These are phyloP conservation scores for Diadema setosum DNA, from an alignment of 35 echinoderm and acorn worm species.

Conservation along the genomic window DNA sequence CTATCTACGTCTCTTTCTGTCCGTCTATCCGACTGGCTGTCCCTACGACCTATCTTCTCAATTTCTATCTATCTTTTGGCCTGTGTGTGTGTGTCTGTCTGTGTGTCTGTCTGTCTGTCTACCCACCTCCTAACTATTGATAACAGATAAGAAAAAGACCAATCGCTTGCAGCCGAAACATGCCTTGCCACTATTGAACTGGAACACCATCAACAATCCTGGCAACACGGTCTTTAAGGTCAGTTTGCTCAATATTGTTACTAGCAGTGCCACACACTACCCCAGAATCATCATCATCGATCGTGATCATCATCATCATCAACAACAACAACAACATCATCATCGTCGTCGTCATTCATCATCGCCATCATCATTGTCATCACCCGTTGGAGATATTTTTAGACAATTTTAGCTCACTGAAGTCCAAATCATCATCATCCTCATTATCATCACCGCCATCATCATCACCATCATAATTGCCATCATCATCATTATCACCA, in stretches of 20 bases:
- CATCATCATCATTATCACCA: conserved; percentile 4
- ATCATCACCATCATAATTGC: background rate
- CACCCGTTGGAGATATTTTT: background rate
- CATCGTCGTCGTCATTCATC: background rate
- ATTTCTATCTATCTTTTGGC: too few relatives aligned
- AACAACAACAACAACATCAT: background rate
- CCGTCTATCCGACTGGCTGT: too few relatives aligned
- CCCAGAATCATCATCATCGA: background rate
- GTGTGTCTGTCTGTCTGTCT: background rate
- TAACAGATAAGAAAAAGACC: conserved; percentile 20
- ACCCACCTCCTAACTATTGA: too few relatives aligned
- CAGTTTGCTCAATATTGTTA: too few relatives aligned
- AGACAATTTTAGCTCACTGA: background rate
- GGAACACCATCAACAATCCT: conserved; percentile 59
- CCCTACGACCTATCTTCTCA: too few relatives aligned
- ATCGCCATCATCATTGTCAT: background rate
- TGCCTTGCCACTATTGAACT: conserved; percentile 83
- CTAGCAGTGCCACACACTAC: too few relatives aligned
- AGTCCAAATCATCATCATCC: background rate
- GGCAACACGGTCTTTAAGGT: conserved; percentile 88
- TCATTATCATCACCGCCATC: background rate
- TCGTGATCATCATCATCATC: too few relatives aligned
- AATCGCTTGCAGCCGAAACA: conserved; percentile 19
- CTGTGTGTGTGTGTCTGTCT: background rate
- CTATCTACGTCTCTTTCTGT: too few relatives aligned